Evolutionary conservation across 2,113 vertebrate species (phyloP), one percentile per base, ranked within the genome.

Genomic region (Mesoclemmys tuberculata): DNA sequence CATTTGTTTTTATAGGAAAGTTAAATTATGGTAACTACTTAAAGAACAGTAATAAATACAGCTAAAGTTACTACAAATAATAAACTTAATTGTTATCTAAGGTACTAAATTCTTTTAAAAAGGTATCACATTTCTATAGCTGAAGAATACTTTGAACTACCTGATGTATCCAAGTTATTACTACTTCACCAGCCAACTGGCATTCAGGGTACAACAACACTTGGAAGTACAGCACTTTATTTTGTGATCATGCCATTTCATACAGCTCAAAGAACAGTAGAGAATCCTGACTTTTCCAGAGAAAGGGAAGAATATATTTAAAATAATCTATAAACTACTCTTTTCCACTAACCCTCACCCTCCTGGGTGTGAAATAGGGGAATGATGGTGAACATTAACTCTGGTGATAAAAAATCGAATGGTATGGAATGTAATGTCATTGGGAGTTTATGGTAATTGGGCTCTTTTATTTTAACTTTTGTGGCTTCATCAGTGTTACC

Each of bases 41-140:
- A n/a, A 68, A n/a, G 64, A 38, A 68, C 18, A 68, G 31, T 21
- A n/a, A 68, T 68, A 68, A 68, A 38, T n/a, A 68, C 35, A 38
- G 35, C 64, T 68, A 38, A n/a, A 35, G n/a, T 68, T 68, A 68
- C 18, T 38, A 14, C 18, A 68, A 38, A n/a, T 14, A 68, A 68
- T 64, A 35, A n/a, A 21, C 29, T 2, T 64, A n/a, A 14, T 68
- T n/a, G 19, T 92, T 83, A 38, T 14, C 18, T 10, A 61, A 88
- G 56, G 19, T 0, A 1, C 24, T 84, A 51, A 44, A 61, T n/a
- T 0, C 0, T 21, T 31, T 88, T 85, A 71, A 24, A 80, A 88
- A 49, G n/a, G 14, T 11, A 24, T 90, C 29, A 3, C 8, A 0
- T 56, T 27, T 56, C 46, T 91, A 5, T 10, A 29, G 41, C 14